Base-by-base conservation (phyloP, 2,113 vertebrate species). In the Xiphorhynchus elegans region DNA sequence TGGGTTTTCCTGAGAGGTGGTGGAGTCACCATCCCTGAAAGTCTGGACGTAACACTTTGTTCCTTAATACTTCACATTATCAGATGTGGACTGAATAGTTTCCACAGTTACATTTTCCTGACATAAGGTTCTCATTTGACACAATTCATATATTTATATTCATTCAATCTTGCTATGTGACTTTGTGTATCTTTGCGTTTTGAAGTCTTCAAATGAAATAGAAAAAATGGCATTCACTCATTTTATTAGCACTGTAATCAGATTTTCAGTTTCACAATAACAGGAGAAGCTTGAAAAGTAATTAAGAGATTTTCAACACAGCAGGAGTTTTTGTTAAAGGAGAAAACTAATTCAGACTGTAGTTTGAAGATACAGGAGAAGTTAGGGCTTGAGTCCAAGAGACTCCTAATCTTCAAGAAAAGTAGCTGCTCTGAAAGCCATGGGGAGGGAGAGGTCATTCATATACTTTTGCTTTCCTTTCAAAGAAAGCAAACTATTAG, bases 251-350 rank as follows among this genome's bases (percentile, higher is more conserved):
- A 74, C 42, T 78, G 39, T 97, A 96, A 97, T 98, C 97, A 97
- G 95, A 96, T 97, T 97, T 98, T 95, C 90, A 78, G 53, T 95
- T 97, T 73, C 96, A 96, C 95, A 95, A 93, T 92, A 97, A 90
- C 84, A 96, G 93, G 77, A 96, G 96, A 97, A 95, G 83, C 93
- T 91, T 96, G 80, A 93, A 97, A 97, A 96, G 92, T 97, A 98
- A 98, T 98, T 97, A 97, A 98, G 95, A 97, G 96, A 96, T 97
- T 96, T 93, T 97, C 85, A 94, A 49, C 95, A 96, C 94, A 97
- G 94, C 90, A 97, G 95, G 96, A 96, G 73, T 91, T 96, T 96
- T 97, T 96, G 62, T 96, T 89, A 90, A 89, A 92, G 92, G 86
- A 95, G 92, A 97, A 93, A 97, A 95, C 56, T 81, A 96, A 89